Evolutionary conservation across 2,797 vertebrate species (phyloP).

Genomic region (Falco concolor): DNA sequence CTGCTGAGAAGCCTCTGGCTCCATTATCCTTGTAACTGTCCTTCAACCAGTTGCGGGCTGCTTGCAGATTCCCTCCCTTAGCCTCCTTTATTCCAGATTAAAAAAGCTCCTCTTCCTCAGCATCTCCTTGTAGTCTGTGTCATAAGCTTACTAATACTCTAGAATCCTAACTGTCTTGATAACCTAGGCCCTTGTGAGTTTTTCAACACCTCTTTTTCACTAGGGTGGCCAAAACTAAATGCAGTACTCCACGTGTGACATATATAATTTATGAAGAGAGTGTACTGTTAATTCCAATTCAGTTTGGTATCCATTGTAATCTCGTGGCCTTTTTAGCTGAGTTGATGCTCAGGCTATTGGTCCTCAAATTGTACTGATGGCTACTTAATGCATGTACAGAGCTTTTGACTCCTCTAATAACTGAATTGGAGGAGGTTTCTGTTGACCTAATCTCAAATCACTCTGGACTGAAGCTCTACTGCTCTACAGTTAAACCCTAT

Average conservation of each 20-base stretch:
- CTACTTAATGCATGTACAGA: background rate
- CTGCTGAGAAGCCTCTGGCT: background rate
- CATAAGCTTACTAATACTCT: background rate
- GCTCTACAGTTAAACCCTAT: background rate
- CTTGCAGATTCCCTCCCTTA: background rate
- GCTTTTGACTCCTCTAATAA: background rate
- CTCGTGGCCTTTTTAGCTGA: background rate
- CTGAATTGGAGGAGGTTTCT: background rate
- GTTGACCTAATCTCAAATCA: background rate
- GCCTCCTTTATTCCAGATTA: background rate
- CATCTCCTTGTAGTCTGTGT: background rate
- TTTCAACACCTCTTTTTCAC: background rate
- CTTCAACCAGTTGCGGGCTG: background rate
- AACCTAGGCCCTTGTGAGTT: background rate
- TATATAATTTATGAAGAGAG: background rate
- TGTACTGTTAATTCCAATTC: background rate
- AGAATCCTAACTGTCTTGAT: background rate
- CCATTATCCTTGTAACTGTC: background rate
- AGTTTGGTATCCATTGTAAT: background rate
- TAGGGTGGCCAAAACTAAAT: background rate
- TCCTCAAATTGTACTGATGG: background rate
- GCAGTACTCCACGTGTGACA: background rate
- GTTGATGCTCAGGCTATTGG: background rate
- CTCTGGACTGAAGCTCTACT: background rate
- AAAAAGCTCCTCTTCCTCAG: background rate